Base-by-base conservation (phyloP, 2,113 vertebrate genomes). In the Brachyhypopomus occidentalis region DNA sequence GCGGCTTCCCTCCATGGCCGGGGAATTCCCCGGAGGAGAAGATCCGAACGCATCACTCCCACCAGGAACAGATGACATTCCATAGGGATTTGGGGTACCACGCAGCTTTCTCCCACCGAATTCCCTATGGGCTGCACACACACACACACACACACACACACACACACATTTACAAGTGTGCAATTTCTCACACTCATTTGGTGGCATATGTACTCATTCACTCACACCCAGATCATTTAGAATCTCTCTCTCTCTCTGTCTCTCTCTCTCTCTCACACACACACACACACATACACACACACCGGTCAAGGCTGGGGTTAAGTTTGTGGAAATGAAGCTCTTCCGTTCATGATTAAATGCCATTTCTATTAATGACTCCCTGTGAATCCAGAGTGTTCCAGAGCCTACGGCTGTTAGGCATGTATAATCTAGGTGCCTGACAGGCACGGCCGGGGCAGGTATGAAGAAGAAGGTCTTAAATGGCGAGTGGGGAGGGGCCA, bases 51-150 rank as follows among this genome's bases (percentile, higher is more conserved):
- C 45, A 75, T 82, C 71, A 66, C 70, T 86, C 84, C 84, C 75
- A 72, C 11, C 27, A 88, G 89, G 88, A 88, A 84, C 85, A 64
- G 52, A 14, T 0, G 67, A 78, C 72, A 79, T 92, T 92, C 89
- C 85, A 56, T 19, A 1, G 74, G 87, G 90, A 84, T 82, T 86
- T 83, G n/a, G 77, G 81, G 78, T 85, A 78, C 87, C 84, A 85
- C 67, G 75, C 78, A 64, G 83, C 87, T 67, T 73, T 78, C 72
- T 70, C 20, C 83, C 79, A 83, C 62, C 67, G 70, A 22, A 67
- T 86, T 89, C 87, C 84, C 87, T 77, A 64, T 62, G 83, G 89
- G 83, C 19, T n/a, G 56, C 8, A 71, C 22, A 30, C 30, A 67
- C 8, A 71, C 22, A 52, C 45, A 52, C 45, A 52, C 41, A 30